Evolutionary conservation across 2,113 vertebrate genomes (phyloP).

Genomic region (Chionis minor): DNA sequence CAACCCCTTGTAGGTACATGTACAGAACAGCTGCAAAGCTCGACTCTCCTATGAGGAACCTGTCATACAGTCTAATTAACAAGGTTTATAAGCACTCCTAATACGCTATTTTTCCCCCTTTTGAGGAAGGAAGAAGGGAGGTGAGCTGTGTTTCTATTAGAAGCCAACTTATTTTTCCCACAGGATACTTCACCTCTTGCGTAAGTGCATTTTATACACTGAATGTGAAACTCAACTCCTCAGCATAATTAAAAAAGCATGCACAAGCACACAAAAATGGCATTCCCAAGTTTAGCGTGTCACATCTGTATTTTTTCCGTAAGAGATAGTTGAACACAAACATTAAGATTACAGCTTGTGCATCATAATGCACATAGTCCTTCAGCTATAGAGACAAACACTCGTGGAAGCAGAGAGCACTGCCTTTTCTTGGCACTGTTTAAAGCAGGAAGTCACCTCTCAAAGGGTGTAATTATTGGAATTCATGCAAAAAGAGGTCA

Average conservation of each 20-base stretch:
- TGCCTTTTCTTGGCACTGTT: background rate
- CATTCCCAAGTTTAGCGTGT: background rate
- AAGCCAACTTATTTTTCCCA: background rate
- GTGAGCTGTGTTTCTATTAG: background rate
- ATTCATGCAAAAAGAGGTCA: conserved; percentile 48
- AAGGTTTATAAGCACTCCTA: background rate
- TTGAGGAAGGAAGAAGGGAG: background rate
- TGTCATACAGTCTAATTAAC: background rate
- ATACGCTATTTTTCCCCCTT: background rate
- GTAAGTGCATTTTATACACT: background rate
- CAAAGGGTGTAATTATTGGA: conserved; percentile 9
- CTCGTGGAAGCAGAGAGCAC: background rate
- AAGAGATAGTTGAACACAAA: background rate
- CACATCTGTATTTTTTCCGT: background rate
- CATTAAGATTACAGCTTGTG: background rate
- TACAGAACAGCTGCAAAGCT: background rate
- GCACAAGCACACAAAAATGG: background rate
- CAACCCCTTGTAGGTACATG: background rate
- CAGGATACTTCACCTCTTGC: background rate
- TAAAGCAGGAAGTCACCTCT: conserved; percentile 1
- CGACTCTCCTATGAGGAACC: background rate
- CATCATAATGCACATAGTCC: background rate
- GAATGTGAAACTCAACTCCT: background rate
- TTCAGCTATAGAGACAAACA: background rate
- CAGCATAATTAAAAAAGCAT: background rate